These are phyloP conservation scores for Pecten maximus DNA, from an alignment of 2,888 invertebrate genomes.

Conservation along the genomic window DNA sequence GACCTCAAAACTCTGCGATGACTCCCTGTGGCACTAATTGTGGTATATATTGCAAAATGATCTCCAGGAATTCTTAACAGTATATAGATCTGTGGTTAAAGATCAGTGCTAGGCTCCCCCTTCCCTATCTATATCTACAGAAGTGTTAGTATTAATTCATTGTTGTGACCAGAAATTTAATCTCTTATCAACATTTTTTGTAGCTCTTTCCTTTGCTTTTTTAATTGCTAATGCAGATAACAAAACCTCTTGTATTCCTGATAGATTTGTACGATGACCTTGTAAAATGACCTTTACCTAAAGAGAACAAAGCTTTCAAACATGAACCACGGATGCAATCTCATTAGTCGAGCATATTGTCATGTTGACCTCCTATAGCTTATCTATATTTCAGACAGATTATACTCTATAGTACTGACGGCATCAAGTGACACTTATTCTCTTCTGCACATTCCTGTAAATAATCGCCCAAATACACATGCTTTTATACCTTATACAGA, in stretches of 20 bases:
- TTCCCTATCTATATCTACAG: not conserved
- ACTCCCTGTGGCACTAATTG: not conserved
- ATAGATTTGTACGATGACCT: not conserved
- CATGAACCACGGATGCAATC: not conserved
- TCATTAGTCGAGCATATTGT: not conserved
- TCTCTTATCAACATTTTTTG: not conserved
- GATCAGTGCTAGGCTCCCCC: not conserved
- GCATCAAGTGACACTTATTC: not conserved
- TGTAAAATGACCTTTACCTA: not conserved
- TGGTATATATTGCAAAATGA: not conserved
- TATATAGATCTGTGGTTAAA: not conserved
- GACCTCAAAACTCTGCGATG: not conserved
- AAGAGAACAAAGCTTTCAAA: slow-evolving; percentile 8
- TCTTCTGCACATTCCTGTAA: not conserved
- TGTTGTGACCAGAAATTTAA: not conserved
- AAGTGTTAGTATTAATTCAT: not conserved
- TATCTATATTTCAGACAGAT: not conserved
- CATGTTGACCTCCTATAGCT: not conserved
- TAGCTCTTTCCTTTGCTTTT: not conserved
- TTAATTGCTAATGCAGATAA: not conserved
- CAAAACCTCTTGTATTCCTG: not conserved
- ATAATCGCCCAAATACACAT: not conserved
- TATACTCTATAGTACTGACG: not conserved
- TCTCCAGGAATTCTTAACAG: not conserved
- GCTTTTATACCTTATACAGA: too few relatives aligned